Evolutionary conservation across 2,888 invertebrate genomes (phyloP).

Genomic region (Nymphalis polychloros): DNA sequence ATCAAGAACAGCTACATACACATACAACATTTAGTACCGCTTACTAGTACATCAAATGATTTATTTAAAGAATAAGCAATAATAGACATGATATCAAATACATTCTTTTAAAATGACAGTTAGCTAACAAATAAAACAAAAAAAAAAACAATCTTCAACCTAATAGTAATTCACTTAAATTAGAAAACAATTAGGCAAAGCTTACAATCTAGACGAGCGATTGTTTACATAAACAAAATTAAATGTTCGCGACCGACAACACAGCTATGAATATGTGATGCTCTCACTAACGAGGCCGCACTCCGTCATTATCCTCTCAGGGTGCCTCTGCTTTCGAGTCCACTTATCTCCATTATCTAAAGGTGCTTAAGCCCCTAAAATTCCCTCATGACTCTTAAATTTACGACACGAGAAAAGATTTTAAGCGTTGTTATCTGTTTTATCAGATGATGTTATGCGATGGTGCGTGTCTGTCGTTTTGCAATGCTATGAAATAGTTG

Average conservation of each 20-base stretch:
- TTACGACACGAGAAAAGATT: constrained; percentile 75
- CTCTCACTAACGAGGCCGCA: constrained; percentile 39
- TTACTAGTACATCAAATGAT: too few species aligned
- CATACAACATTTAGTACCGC: too few species aligned
- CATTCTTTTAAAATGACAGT: too few species aligned
- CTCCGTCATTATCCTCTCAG: constrained; percentile 54
- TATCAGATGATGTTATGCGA: constrained; percentile 73
- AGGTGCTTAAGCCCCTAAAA: constrained; percentile 78
- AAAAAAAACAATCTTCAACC: not conserved
- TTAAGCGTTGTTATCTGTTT: constrained; percentile 72
- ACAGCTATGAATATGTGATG: constrained; percentile 30
- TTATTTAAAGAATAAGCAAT: too few species aligned
- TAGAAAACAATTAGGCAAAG: not conserved
- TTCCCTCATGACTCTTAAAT: constrained; percentile 74
- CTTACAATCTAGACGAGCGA: not conserved
- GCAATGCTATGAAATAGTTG: constrained; percentile 6
- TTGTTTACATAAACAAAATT: constrained; percentile 13
- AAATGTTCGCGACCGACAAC: constrained; percentile 10
- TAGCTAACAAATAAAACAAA: not conserved
- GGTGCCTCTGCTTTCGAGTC: constrained; percentile 58
- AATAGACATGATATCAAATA: too few species aligned
- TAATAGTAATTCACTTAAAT: not conserved
- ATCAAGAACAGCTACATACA: too few species aligned
- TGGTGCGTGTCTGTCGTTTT: constrained; percentile 56
- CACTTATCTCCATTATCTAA: constrained; percentile 79